Conservation (phyloP, 1,140 invertebrate genomes). For the Trichonephila clavipes region DNA sequence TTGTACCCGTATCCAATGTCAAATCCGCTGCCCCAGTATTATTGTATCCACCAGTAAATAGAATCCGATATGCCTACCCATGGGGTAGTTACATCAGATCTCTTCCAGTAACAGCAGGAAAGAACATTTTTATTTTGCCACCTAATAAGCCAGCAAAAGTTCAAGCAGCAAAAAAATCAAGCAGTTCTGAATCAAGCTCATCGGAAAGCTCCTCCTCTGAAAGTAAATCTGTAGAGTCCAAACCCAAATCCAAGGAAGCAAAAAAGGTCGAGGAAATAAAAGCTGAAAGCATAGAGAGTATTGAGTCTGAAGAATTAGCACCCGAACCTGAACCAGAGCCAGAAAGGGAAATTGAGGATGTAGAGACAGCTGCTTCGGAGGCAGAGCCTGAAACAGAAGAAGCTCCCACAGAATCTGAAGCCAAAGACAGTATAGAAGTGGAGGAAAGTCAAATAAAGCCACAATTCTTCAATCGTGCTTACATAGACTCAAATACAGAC, state of each 20-base stretch:
- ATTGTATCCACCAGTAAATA: conserved; percentile 30
- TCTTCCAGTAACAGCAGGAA: conserved; percentile 21
- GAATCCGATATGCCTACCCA: conserved; percentile 51
- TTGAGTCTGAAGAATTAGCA: conserved; percentile 9
- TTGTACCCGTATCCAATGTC: background rate
- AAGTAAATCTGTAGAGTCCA: conserved; percentile 18
- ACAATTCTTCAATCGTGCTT: background rate
- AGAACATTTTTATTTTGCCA: conserved; percentile 19
- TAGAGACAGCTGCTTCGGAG: conserved; percentile 10
- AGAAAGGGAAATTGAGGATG: background rate
- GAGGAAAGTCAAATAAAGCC: conserved; percentile 59
- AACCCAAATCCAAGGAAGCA: conserved; percentile 49
- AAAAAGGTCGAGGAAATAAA: background rate
- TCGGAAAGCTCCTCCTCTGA: conserved; percentile 69
- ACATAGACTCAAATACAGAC: background rate
- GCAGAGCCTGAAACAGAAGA: background rate
- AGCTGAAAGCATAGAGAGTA: conserved; percentile 19
- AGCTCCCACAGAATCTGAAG: background rate
- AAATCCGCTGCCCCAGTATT: background rate
- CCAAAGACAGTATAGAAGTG: background rate
- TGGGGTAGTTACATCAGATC: conserved; percentile 19
- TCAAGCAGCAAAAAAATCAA: background rate
- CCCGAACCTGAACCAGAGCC: background rate
- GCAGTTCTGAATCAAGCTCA: conserved; percentile 60
- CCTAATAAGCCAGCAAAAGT: conserved; percentile 15